Percentiles rank a stretch among this genome's conserved stretches.
Conservation (phyloP, 2,888 invertebrate genomes). For the Platypus cylindrus region DNA sequence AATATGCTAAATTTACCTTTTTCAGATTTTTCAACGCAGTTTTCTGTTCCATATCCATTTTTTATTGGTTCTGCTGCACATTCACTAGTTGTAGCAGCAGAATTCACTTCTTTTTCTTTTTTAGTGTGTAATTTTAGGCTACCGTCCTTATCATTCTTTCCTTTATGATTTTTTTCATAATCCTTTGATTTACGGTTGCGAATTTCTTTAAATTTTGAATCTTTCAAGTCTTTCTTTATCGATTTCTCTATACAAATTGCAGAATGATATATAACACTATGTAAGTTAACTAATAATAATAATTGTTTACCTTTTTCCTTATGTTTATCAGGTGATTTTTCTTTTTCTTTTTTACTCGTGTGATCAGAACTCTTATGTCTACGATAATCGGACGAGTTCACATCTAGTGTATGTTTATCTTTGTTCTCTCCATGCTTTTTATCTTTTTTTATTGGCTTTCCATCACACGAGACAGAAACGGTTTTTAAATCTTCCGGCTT, state of each 20-base stretch:
- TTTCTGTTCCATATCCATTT: too few species aligned
- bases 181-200: conserved; percentile 10
- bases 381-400: conserved; percentile 22
- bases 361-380: conserved; percentile 22
- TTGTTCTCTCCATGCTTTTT: conserved; percentile 22
- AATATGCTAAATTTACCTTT: too few species aligned
- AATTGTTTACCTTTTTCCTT: conserved; percentile 8
- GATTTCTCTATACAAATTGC: conserved; percentile 4
- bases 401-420: conserved; percentile 26
- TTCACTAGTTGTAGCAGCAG: too few species aligned
- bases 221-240: conserved; percentile 2
- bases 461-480: conserved; percentile 22
- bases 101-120: too few species aligned
- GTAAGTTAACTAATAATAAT: too few species aligned
- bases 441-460: conserved; percentile 31
- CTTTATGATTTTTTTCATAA: conserved; percentile 8
- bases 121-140: too few species aligned
- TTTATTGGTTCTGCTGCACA: too few species aligned
- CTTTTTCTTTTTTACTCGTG: conserved; percentile 13
- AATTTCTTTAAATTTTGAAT: conserved; percentile 3
- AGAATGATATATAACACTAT: too few species aligned
- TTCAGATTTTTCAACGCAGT: too few species aligned
- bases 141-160: conserved; percentile 5
- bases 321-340: conserved; percentile 7
- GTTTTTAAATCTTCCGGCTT: conserved; percentile 23